Evolutionary conservation across 2,113 vertebrate species (phyloP), one percentile per base, ranked within the genome.

Genomic region (Furnarius figulus): DNA sequence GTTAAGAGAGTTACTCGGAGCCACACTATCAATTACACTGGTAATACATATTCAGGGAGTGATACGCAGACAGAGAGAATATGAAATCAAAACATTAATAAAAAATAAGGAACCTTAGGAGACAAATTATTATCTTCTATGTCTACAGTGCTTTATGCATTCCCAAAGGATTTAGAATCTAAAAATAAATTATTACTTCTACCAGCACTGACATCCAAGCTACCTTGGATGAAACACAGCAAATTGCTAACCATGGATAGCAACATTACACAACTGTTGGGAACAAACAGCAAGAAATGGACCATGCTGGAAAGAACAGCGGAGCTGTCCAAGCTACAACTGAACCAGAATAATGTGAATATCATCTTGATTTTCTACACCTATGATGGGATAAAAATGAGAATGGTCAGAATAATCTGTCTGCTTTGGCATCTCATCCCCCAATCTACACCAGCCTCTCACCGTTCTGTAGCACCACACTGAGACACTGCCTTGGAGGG

Each of bases 21-120:
- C 67, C 91, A 91, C 65, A 22, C 85, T 61, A 95, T 95, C 83
- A 93, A 80, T 92, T 94, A 94, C 91, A 94, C 83, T 13, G 20
- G 47, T 63, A 75, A 96, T 95, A 71, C 77, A 59, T 94, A 95
- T 92, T 74, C 96, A 96, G 82, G 67, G 85, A 86, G 70, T 68
- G 87, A 92, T 50, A 74, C 4, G 67, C 62, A 95, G 90, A 88
- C 82, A 95, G 73, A 95, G 88, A 72, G 91, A 94, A 94, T 87
- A 68, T 20, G 37, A 95, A 92, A 96, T 88, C 88, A 93, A 97
- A 95, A 94, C 80, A 86, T 92, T 92, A 92, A 95, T 91, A 88
- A 96, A 85, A 97, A 96, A 91, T 78, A 93, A 86, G 74, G 85
- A 89, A 92, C 65, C 66, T 90, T 81, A 75, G 88, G 87, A 94